These are phyloP conservation scores for Picathartes gymnocephalus DNA, from an alignment of 2,113 vertebrate genomes.

Conservation along the genomic window DNA sequence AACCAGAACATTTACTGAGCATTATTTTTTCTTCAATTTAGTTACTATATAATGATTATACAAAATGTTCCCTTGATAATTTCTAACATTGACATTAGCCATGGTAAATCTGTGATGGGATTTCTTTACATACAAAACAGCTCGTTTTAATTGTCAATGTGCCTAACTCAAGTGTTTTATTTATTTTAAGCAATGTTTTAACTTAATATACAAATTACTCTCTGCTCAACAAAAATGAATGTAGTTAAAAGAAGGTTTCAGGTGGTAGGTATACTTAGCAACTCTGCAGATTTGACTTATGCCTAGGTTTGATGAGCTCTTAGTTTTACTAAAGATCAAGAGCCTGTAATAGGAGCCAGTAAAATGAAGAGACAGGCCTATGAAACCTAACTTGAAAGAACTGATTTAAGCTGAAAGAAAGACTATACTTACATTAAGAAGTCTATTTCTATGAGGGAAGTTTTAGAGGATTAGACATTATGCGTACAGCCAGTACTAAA, in stretches of 20 bases:
- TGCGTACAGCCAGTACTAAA: neutral
- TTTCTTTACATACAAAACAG: neutral
- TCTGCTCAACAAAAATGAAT: neutral
- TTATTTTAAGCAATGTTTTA: neutral
- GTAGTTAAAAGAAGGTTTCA: neutral
- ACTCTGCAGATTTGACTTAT: neutral
- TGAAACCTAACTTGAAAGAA: neutral
- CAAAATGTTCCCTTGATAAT: neutral
- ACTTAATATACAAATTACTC: neutral
- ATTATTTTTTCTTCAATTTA: neutral
- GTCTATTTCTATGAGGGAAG: neutral
- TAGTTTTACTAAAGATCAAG: neutral
- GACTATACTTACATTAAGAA: neutral
- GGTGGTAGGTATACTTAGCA: neutral
- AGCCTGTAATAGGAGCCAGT: neutral
- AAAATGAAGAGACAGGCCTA: neutral
- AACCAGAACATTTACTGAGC: neutral
- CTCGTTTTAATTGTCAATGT: neutral
- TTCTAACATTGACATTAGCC: neutral
- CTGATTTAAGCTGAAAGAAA: neutral
- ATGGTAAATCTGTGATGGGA: neutral
- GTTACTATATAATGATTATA: neutral
- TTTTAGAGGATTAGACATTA: neutral
- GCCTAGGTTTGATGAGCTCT: neutral
- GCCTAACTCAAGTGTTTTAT: neutral